Evolutionary conservation across 2,888 invertebrate genomes (phyloP), one percentile per base, ranked within the genome.

Genomic region (Sycophila texana): DNA sequence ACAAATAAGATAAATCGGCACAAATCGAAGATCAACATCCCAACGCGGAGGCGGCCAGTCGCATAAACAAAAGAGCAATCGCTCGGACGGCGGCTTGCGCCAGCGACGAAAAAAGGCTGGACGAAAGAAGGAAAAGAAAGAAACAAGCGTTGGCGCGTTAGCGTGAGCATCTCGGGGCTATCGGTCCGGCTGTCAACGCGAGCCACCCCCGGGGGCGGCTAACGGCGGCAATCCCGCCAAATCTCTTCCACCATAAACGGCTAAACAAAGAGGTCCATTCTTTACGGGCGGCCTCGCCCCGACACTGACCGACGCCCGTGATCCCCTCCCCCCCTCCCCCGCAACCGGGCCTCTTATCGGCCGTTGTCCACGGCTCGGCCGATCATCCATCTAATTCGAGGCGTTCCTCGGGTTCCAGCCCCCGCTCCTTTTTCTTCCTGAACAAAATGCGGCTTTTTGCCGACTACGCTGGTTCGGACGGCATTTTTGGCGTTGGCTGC

Each of bases 181-280:
- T 78, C 73, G 82, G 82, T 39, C 51, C 82, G 79, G 82, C 83
- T 73, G 55, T 77, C 76, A 65, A 77, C 77, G 73, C 47, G 39
- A n/a, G 22, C 39, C 68, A 70, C 61, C 55, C 53, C 10, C 16
- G 12, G 74, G 66, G 18, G 22, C 51, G 77, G 81, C 82, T 81
- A 82, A 83, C 81, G 82, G 80, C 87, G 88, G 85, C 90, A 88
- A 89, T 89, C 89, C 89, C 86, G 84, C 88, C 86, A 89, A 90
- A 90, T 90, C 90, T 89, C 89, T 89, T 76, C 88, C 87, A 87
- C 89, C 88, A 87, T 90, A 90, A 90, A 90, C 90, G 90, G 89
- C 90, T 90, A 90, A 90, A 90, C 90, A 90, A 90, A 90, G 89
- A 89, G 88, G 87, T 89, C 87, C 85, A 89, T 90, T 89, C 89